A percentile compares a stretch with the other conserved stretches of the same genome.
Conservation (phyloP, 1,140 invertebrate species). For the Gryon sp. region DNA sequence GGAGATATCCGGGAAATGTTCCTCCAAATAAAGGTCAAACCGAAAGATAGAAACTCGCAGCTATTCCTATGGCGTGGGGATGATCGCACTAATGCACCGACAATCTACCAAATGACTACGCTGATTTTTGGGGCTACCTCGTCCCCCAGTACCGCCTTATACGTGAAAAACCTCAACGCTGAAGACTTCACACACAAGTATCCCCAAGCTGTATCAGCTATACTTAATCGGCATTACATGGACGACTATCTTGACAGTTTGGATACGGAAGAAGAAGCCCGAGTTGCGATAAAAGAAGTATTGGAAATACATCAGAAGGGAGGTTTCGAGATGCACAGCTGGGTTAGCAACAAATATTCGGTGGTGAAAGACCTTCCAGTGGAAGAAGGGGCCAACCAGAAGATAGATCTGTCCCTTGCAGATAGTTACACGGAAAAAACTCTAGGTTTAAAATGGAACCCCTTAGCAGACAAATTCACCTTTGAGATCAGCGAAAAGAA, state of each 20-base stretch:
- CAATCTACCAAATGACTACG: background rate
- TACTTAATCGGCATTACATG: conserved; percentile 68
- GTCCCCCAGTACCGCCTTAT: conserved; percentile 67
- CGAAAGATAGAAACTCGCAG: background rate
- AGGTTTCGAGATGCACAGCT: conserved; percentile 14
- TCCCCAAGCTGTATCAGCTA: conserved; percentile 59
- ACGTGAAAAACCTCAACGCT: conserved; percentile 69
- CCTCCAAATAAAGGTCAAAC: background rate
- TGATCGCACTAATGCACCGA: background rate
- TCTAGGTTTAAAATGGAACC: background rate
- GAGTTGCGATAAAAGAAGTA: background rate
- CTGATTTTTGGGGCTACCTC: conserved; percentile 70
- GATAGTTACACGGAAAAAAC: too few relatives aligned
- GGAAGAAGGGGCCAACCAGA: background rate
- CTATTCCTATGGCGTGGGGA: background rate
- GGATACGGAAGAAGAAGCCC: background rate
- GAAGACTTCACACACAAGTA: conserved; percentile 30
- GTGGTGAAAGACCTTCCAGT: background rate
- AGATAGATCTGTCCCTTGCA: too few relatives aligned
- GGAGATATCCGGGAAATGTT: conserved; percentile 12
- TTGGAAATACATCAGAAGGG: background rate
- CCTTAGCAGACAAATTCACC: too few relatives aligned
- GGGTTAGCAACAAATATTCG: background rate
- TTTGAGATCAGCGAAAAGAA: too few relatives aligned
- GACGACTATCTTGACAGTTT: conserved; percentile 65